These are phyloP conservation scores for Orchesella flavescens DNA, from an alignment of 2,888 invertebrate species.

Conservation along the genomic window DNA sequence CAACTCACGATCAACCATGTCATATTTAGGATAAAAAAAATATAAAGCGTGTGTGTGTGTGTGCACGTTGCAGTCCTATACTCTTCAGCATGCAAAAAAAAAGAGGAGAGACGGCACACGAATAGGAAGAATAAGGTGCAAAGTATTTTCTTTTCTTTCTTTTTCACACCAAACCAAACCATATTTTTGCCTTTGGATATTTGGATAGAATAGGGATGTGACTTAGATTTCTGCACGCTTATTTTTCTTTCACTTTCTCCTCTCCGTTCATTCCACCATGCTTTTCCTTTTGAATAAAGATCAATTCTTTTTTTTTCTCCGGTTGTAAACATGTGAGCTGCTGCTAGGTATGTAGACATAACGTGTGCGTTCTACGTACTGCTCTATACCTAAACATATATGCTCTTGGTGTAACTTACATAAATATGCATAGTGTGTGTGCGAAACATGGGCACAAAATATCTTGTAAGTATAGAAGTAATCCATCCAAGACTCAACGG, in stretches of 20 bases:
- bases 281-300: constrained; percentile 14
- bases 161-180: background rate
- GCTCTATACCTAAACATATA: too few relatives aligned
- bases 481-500: background rate
- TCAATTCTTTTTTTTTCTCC: constrained; percentile 15
- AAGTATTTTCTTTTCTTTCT: background rate
- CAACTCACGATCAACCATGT: constrained; percentile 3
- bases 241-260: too few relatives aligned
- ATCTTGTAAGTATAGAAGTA: background rate
- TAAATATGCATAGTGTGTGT: background rate
- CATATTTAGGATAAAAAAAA: constrained; percentile 8
- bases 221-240: constrained; percentile 22
- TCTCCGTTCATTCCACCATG: background rate
- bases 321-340: background rate
- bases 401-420: background rate
- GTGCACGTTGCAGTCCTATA: background rate
- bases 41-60: background rate
- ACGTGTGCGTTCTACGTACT: background rate
- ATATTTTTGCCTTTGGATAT: background rate
- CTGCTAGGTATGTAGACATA: background rate
- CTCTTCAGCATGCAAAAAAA: background rate
- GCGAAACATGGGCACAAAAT: background rate
- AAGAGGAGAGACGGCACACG: too few relatives aligned
- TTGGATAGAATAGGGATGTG: background rate
- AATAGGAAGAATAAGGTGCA: background rate